Base-by-base conservation (phyloP, 2,797 vertebrate genomes). In the Phataginus tricuspis region DNA sequence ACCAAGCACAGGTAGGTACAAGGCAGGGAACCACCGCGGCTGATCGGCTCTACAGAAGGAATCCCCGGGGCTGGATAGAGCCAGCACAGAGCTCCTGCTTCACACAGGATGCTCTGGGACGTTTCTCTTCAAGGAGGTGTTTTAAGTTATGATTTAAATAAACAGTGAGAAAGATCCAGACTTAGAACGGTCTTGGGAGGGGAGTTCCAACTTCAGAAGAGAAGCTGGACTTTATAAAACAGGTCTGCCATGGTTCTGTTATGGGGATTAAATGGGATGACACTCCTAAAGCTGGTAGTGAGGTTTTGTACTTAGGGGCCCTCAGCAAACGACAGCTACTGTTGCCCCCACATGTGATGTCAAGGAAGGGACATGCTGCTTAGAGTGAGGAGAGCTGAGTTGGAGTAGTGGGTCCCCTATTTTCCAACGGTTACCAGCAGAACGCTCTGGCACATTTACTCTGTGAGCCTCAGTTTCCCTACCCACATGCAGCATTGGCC, bases 401-500 rank as follows among this genome's bases (percentile, higher is more conserved):
- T 16, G 15, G 64, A 34, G 64, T 49, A 9, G 15, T 13, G 49
- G 5, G 25, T 79, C 68, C 25, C 0, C 68, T 45, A 13, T 51
- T 51, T 5, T 23, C 42, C 29, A 31, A 39, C 45, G n/a, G 29
- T 29, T n/a, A 7, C 45, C 29, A 63, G 45, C 27, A 59, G 68
- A 37, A 25, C 0, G 7, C 27, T 2, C 21, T 45, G 29, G 6
- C 18, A 1, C 3, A 4, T 23, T 27, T 16, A 4, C 23, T 59
- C 59, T 86, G 27, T 61, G 31, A 63, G 13, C 51, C 68, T 85
- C 37, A 13, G 23, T 88, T 49, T 83, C 68, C 25, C 23, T 6
- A 0, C 21, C 15, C 49, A 4, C 1, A 34, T 4, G 19, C 3
- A 18, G 15, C 0, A 3, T 3, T 31, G 34, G 39, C 16, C 5